These are phyloP conservation scores for Falco peregrinus DNA, from an alignment of 2,797 vertebrate species.

Conservation along the genomic window DNA sequence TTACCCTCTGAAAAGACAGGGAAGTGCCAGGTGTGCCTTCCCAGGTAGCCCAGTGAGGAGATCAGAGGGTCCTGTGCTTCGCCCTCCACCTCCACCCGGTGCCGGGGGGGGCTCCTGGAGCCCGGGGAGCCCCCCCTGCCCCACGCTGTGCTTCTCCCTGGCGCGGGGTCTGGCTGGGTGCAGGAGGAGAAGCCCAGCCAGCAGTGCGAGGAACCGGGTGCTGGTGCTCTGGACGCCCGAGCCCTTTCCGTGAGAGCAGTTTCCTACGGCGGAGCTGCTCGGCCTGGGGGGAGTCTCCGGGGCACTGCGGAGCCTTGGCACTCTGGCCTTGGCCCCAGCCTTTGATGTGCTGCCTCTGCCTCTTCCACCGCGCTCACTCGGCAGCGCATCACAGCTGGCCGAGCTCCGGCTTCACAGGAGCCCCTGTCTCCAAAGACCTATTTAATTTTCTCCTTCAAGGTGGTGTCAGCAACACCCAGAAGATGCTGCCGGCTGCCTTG, in stretches of 20 bases:
- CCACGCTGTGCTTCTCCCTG: not conserved
- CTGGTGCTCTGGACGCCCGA: not conserved
- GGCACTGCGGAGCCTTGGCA: not conserved
- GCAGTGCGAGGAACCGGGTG: not conserved
- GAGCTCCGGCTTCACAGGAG: not conserved
- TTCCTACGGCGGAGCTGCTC: not conserved
- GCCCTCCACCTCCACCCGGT: accelerated
- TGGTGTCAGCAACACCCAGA: constrained; percentile 52
- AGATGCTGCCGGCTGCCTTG: constrained; percentile 51
- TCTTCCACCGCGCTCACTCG: not conserved
- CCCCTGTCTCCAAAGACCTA: constrained; percentile 28
- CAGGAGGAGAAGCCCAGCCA: not conserved
- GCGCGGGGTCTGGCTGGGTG: accelerated
- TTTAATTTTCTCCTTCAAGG: constrained; percentile 60
- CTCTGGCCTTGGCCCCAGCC: not conserved
- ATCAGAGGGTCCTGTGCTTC: accelerated
- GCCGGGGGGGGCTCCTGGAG: not conserved
- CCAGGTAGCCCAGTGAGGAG: accelerated
- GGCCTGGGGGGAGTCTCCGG: not conserved
- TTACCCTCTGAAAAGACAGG: not conserved
- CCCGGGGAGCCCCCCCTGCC: accelerated
- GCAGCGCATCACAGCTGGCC: constrained; percentile 22
- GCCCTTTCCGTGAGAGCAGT: not conserved
- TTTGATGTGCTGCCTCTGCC: not conserved
- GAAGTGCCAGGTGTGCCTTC: not conserved